Conservation (phyloP, 2,797 vertebrate species). For the Semaprochilodus insignis region DNA sequence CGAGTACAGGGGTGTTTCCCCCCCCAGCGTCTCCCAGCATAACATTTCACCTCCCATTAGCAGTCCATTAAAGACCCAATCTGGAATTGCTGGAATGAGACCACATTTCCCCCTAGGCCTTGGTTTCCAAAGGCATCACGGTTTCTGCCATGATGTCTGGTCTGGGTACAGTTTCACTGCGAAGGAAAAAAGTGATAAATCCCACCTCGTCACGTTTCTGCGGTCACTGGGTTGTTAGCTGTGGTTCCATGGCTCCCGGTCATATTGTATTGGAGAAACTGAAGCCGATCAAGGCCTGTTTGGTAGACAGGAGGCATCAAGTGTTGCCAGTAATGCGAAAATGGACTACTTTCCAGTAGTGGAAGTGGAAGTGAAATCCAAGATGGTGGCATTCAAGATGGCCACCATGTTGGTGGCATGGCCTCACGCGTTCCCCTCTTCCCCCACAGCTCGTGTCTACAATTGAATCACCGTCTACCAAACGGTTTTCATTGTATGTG, state of each 20-base stretch:
- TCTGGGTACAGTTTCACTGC: background rate
- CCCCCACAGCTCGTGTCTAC: no score
- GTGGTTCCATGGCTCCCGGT: background rate
- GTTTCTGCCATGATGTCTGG: background rate
- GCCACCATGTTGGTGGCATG: no score
- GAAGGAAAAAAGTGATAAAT: background rate
- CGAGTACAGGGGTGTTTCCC: background rate
- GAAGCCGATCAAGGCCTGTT: background rate
- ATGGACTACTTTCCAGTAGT: no score
- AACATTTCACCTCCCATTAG: constrained; percentile 26
- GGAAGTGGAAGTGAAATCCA: no score
- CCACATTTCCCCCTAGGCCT: background rate
- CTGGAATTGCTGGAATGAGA: constrained; percentile 1
- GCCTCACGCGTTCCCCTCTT: no score
- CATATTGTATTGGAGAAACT: background rate
- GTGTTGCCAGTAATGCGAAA: no score
- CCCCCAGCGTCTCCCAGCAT: background rate
- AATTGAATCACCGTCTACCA: no score
- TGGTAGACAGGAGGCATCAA: no score
- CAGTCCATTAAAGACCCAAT: constrained; percentile 15
- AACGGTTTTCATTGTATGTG: no score
- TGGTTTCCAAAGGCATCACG: background rate
- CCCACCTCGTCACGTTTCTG: background rate
- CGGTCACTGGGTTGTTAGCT: background rate
- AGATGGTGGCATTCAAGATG: no score